phyloP scores from a whole-genome alignment of 2,888 invertebrate genomes.

The Hofmannophila pseudospretella region DNA sequence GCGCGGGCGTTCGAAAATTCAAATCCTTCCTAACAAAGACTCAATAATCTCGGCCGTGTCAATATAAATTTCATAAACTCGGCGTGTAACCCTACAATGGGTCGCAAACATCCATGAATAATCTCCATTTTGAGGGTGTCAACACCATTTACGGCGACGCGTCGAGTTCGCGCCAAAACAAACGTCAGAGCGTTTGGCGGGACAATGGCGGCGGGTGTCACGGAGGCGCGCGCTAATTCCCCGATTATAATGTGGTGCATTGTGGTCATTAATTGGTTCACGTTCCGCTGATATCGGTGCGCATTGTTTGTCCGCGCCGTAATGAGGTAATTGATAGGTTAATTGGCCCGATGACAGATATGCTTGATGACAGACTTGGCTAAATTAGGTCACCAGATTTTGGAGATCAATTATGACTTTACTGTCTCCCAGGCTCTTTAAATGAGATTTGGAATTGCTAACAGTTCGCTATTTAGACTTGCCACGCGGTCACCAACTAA shows the following conservation, averaged over 20 bases:
- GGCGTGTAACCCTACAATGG: constrained; percentile 58
- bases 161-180: constrained; percentile 62
- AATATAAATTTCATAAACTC: constrained; percentile 74
- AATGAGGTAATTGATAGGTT: constrained; percentile 17
- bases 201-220: constrained; percentile 49
- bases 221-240: constrained; percentile 44
- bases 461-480: no score
- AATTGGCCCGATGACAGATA: constrained; percentile 19
- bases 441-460: no score
- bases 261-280: constrained; percentile 56
- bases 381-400: no score
- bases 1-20: constrained; percentile 44
- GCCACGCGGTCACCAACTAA: no score
- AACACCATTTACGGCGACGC: constrained; percentile 55
- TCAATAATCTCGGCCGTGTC: constrained; percentile 68
- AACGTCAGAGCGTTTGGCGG: constrained; percentile 50
- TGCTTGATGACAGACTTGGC: no score
- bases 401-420: no score
- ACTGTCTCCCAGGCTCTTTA: no score
- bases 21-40: constrained; percentile 66
- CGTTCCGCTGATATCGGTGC: constrained; percentile 7
- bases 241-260: constrained; percentile 52
- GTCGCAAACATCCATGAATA: constrained; percentile 71
- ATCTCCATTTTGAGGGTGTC: constrained; percentile 73
- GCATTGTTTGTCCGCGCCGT: constrained; percentile 2